Evolutionary conservation across 1,140 invertebrate species (phyloP).

Genomic region (Saccostrea echinata): DNA sequence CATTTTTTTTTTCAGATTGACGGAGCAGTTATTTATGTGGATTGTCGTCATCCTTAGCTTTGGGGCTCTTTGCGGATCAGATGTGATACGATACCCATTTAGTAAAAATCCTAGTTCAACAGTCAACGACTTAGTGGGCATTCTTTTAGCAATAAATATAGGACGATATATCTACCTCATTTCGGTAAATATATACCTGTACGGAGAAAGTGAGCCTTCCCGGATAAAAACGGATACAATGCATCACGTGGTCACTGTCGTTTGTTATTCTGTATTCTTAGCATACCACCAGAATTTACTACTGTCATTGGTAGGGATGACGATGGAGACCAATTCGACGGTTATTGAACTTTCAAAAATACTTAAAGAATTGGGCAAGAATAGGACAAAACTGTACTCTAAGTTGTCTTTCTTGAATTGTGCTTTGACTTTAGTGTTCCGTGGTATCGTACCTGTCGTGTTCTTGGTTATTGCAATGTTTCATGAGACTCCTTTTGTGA

Average conservation of each 20-base stretch:
- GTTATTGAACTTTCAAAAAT: constrained; percentile 59
- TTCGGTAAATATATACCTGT: constrained; percentile 44
- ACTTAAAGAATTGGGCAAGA: constrained; percentile 58
- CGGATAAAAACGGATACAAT: constrained; percentile 55
- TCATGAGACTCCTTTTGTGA: constrained; percentile 62
- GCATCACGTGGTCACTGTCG: constrained; percentile 60
- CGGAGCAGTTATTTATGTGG: constrained; percentile 57
- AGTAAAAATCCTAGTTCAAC: constrained; percentile 28
- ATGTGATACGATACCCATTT: constrained; percentile 58
- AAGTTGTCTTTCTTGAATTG: constrained; percentile 55
- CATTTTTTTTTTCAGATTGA: constrained; percentile 58
- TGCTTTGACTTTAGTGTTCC: constrained; percentile 51
- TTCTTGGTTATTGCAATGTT: constrained; percentile 65
- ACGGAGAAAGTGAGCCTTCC: constrained; percentile 16
- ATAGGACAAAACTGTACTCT: constrained; percentile 51
- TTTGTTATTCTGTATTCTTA: constrained; percentile 60
- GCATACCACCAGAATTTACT: constrained; percentile 60
- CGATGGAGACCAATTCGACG: constrained; percentile 50
- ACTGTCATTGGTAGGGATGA: constrained; percentile 60
- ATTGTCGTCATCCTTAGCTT: constrained; percentile 47
- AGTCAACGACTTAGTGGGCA: constrained; percentile 43
- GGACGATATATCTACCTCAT: constrained; percentile 61
- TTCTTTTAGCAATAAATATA: constrained; percentile 58
- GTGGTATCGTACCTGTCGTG: constrained; percentile 58
- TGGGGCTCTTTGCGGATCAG: constrained; percentile 50